Evolutionary conservation across 2,888 invertebrate genomes (phyloP).

Genomic region (Melanotus villosus): DNA sequence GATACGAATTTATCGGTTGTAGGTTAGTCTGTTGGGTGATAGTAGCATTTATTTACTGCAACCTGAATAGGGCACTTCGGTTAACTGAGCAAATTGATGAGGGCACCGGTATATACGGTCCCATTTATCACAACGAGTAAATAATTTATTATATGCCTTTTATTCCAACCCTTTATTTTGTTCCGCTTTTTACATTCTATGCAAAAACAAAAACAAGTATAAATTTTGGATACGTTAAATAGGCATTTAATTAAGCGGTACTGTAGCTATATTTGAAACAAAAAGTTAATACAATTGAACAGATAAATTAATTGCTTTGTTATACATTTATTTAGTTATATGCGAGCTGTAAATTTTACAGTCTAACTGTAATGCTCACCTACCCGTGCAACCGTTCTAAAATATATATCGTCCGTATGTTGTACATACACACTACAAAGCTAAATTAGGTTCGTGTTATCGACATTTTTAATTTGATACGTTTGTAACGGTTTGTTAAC

Average conservation of each 20-base stretch:
- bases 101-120: constrained; percentile 23
- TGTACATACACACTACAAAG: too few relatives aligned
- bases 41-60: constrained; percentile 36
- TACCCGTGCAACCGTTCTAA: too few relatives aligned
- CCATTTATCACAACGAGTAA: constrained; percentile 36
- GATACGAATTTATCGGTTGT: constrained; percentile 29
- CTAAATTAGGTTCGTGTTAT: too few relatives aligned
- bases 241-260: constrained; percentile 5
- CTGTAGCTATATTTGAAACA: not conserved
- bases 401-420: too few relatives aligned
- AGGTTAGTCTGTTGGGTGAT: constrained; percentile 26
- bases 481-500: too few relatives aligned
- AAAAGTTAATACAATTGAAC: not conserved
- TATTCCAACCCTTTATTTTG: constrained; percentile 25
- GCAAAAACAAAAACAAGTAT: not conserved
- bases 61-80: constrained; percentile 36
- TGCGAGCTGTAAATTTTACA: not conserved
- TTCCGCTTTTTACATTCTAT: constrained; percentile 11
- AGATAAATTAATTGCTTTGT: not conserved
- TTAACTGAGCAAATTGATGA: constrained; percentile 37
- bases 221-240: not conserved
- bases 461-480: too few relatives aligned
- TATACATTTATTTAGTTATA: not conserved
- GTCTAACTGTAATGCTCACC: not conserved
- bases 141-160: constrained; percentile 32